Conservation (phyloP, 37 sponge, comb jelly and placozoan genomes). For the Lycopodina hypogea region DNA sequence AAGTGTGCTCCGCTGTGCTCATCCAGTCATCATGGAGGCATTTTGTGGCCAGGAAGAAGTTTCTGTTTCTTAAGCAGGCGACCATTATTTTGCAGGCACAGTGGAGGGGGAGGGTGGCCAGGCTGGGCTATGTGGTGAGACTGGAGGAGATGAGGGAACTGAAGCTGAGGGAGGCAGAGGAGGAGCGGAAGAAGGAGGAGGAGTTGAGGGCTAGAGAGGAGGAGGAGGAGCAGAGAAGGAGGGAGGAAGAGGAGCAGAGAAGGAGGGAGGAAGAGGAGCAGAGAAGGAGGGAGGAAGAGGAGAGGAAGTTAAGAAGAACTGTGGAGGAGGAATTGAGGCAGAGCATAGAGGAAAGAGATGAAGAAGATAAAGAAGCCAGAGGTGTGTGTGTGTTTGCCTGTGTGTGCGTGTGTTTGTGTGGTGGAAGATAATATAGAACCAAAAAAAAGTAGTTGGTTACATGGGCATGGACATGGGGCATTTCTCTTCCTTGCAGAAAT, state of each 20-base stretch:
- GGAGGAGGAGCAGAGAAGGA: not conserved
- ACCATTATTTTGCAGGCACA: constrained; percentile 49
- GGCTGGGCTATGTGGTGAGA: constrained; percentile 35
- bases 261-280: constrained; percentile 12
- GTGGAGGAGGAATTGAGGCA: not conserved
- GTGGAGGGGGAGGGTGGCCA: constrained; percentile 49
- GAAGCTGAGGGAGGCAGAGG: not conserved
- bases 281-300: constrained; percentile 9
- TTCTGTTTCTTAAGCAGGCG: constrained; percentile 24
- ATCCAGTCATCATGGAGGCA: constrained; percentile 78
- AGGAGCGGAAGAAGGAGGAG: not conserved
- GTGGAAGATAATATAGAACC: too few relatives aligned
- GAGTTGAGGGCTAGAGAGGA: constrained; percentile 18
- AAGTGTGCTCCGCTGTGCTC: constrained; percentile 65
- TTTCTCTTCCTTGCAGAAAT: not conserved
- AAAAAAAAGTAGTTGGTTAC: not conserved
- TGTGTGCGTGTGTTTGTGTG: too few relatives aligned
- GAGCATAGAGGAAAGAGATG: not conserved
- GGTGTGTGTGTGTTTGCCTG: not conserved
- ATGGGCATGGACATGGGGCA: not conserved
- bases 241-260: constrained; percentile 3
- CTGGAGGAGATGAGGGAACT: constrained; percentile 4
- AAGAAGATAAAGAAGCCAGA: constrained; percentile 4
- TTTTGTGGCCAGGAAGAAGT: constrained; percentile 6
- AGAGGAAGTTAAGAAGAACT: not conserved